A percentile compares a stretch with the other conserved stretches of the same genome.
Conservation (phyloP, 2,888 invertebrate genomes). For the Drosophila eohydei region DNA sequence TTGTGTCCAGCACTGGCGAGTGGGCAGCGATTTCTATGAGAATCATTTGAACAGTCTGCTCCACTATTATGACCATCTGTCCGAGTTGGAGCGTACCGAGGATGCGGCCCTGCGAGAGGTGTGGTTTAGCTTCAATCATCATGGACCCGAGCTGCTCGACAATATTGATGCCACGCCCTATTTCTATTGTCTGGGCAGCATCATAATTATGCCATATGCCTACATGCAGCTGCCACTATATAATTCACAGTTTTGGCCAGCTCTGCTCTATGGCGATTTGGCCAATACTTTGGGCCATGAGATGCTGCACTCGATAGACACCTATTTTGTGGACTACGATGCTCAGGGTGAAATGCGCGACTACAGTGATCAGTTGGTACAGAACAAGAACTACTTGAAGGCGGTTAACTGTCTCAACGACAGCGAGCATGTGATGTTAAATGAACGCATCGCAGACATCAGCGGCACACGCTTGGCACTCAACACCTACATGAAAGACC, state of each 20-base stretch:
- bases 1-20: conserved; percentile 45
- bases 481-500: conserved; percentile 65
- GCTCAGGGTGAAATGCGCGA: conserved; percentile 61
- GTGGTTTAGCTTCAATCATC: conserved; percentile 74
- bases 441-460: conserved; percentile 77
- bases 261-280: conserved; percentile 76
- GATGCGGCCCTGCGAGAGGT: conserved; percentile 27
- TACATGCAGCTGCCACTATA: conserved; percentile 78
- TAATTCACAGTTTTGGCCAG: conserved; percentile 74
- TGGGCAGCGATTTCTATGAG: conserved; percentile 65
- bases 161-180: conserved; percentile 78
- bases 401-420: conserved; percentile 64
- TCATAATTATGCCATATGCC: conserved; percentile 75
- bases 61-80: conserved; percentile 55
- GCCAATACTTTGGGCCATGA: conserved; percentile 81
- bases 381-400: conserved; percentile 49
- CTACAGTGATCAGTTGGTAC: conserved; percentile 52
- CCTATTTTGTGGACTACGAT: conserved; percentile 72
- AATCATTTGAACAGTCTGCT: conserved; percentile 75
- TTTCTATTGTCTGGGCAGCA: conserved; percentile 69
- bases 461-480: conserved; percentile 78
- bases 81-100: conserved; percentile 44
- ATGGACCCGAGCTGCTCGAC: conserved; percentile 70
- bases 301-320: conserved; percentile 78
- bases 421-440: conserved; percentile 50